These are phyloP conservation scores for Trididemnum clinides DNA, from an alignment of 23 tunicate genomes.

Conservation along the genomic window DNA sequence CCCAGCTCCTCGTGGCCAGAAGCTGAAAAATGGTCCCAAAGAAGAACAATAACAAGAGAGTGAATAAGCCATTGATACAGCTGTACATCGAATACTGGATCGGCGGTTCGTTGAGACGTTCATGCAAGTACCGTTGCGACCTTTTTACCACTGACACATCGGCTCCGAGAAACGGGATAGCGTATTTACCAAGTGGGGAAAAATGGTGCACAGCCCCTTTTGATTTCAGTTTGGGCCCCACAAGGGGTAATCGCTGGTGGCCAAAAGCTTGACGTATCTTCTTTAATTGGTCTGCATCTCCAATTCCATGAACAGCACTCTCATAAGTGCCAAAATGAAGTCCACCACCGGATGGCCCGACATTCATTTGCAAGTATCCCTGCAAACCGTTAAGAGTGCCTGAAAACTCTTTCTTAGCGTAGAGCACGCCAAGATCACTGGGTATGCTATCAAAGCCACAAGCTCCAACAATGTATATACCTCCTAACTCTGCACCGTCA, in stretches of 20 bases:
- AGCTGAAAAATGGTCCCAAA: slow-evolving; percentile 67
- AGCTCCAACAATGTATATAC: slow-evolving; percentile 71
- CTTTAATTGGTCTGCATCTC: slow-evolving; percentile 23
- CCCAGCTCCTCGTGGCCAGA: slow-evolving; percentile 60
- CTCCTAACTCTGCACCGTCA: slow-evolving; percentile 67
- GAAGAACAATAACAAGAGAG: slow-evolving; percentile 5
- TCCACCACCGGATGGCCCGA: slow-evolving; percentile 56
- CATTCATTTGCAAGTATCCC: slow-evolving; percentile 44
- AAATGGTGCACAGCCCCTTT: slow-evolving; percentile 45
- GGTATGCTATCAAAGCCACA: slow-evolving; percentile 98
- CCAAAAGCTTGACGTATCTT: slow-evolving; percentile 47
- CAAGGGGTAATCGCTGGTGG: slow-evolving; percentile 40
- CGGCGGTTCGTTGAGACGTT: slow-evolving; percentile 42
- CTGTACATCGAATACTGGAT: slow-evolving; percentile 82
- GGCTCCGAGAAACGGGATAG: slow-evolving; percentile 84
- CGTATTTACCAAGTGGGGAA: slow-evolving; percentile 19
- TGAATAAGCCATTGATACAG: slow-evolving; percentile 37
- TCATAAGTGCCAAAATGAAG: slow-evolving; percentile 85
- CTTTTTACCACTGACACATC: slow-evolving; percentile 83
- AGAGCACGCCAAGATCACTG: slow-evolving; percentile 83
- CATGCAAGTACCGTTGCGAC: slow-evolving; percentile 68
- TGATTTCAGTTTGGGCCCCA: slow-evolving; percentile 66
- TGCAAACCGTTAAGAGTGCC: slow-evolving; percentile 69
- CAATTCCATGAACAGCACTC: slow-evolving; percentile 76
- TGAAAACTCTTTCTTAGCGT: slow-evolving; percentile 43